phyloP scores from a whole-genome alignment of 2,797 vertebrate species.

The Phalloptychus januarius region DNA sequence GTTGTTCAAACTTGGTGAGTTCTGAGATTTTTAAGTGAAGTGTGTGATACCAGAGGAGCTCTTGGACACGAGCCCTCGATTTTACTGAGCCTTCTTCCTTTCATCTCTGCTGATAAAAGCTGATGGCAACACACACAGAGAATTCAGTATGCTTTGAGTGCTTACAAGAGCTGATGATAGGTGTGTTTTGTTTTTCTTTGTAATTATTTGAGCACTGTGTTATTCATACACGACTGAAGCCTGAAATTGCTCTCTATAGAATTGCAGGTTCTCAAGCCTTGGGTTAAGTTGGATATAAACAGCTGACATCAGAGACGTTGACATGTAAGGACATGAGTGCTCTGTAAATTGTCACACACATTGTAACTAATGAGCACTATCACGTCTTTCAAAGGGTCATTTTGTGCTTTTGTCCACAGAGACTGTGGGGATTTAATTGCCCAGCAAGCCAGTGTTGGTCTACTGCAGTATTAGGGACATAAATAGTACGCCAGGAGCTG shows the following conservation, averaged over 20 bases:
- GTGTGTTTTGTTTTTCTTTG: neutral
- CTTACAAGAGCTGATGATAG: neutral
- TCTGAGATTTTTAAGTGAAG: neutral
- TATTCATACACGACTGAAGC: no score
- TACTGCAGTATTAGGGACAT: neutral
- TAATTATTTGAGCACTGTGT: no score
- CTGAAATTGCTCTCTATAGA: neutral
- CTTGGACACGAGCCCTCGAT: neutral
- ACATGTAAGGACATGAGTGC: neutral
- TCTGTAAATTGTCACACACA: slow-evolving; percentile 18
- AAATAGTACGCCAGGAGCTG: neutral
- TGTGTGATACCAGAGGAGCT: neutral
- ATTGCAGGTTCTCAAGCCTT: neutral
- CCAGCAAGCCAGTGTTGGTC: neutral
- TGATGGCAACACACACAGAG: neutral
- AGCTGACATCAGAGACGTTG: neutral
- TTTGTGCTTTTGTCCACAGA: neutral
- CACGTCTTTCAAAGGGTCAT: neutral
- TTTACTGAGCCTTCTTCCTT: neutral
- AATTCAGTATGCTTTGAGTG: neutral
- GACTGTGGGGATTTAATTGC: neutral
- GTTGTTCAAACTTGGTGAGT: neutral
- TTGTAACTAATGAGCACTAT: slow-evolving; percentile 9
- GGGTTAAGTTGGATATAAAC: neutral
- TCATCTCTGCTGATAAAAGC: neutral